phyloP scores from a whole-genome alignment of 2,797 vertebrate genomes.

The Cottoperca gobio region DNA sequence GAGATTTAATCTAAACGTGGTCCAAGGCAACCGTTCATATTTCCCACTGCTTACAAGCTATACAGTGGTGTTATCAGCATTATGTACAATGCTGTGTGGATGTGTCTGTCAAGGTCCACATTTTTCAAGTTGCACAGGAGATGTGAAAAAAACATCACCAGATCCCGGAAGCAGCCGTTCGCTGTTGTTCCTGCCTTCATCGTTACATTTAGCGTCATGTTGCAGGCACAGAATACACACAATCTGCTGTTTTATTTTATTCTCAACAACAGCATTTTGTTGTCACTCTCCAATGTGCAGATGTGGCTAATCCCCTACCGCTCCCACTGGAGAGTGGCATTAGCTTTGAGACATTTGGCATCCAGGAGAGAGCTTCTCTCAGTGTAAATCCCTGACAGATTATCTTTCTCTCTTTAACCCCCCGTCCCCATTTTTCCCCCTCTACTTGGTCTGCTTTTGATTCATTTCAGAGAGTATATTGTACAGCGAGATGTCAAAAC shows the following conservation, averaged over 20 bases:
- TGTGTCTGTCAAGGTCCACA: neutral
- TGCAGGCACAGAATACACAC: neutral
- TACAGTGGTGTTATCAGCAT: neutral
- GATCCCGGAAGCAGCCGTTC: slow-evolving; percentile 7
- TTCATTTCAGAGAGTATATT: slow-evolving; percentile 46
- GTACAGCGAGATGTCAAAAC: slow-evolving; percentile 65
- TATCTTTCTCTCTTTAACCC: slow-evolving; percentile 46
- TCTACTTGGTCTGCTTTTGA: slow-evolving; percentile 41
- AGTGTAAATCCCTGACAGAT: slow-evolving; percentile 67
- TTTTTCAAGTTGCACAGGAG: neutral
- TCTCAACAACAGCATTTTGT: slow-evolving; percentile 48
- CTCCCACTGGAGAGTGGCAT: slow-evolving; percentile 48
- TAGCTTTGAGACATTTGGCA: slow-evolving; percentile 60
- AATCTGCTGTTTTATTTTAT: slow-evolving; percentile 41
- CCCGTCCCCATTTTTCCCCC: slow-evolving; percentile 8
- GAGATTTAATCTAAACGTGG: neutral
- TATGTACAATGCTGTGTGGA: neutral
- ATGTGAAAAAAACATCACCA: neutral
- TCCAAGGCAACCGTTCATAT: neutral
- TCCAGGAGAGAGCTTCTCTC: slow-evolving; percentile 52
- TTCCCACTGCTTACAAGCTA: neutral
- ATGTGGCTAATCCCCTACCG: slow-evolving; percentile 56
- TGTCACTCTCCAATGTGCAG: slow-evolving; percentile 51
- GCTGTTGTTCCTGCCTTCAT: slow-evolving; percentile 19
- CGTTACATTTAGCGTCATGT: slow-evolving; percentile 36